Evolutionary conservation across 2,797 vertebrate species (phyloP), one percentile per base, ranked within the genome.

Genomic region (Lutra lutra): DNA sequence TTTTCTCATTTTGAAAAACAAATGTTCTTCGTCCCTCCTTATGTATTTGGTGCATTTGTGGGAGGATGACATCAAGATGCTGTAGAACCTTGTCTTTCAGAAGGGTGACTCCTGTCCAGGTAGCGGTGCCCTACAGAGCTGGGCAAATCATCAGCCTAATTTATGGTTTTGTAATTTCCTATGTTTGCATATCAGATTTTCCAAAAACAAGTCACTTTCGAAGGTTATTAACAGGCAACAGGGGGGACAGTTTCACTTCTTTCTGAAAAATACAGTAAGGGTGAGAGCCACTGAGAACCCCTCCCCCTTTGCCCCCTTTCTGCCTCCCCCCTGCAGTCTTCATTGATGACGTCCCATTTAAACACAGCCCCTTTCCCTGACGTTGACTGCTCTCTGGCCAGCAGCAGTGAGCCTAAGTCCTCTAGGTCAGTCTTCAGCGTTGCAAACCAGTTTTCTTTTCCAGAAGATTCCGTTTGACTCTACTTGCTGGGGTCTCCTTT

Each of bases 391-490:
- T 86, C 82, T 64, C 54, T n/a, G 25, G 29, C 64, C 29, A 29
- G 20, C 14, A 25, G 20, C 32, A 40, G 62, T 15, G 29, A 66
- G 17, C 38, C 27, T 43, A 23, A 83, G 17, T 54, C 46, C 40
- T 64, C 5, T 21, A 64, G 51, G 51, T 79, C 38, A 56, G 29
- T 48, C 62, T 86, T 25, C 43, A 80, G 18, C 27, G 62, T 84
- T 70, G 5, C 12, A 87, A 95, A 85, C 84, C 60, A 18, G 7
- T 91, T 94, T 93, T 82, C 15, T 80, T 86, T n/a, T 89, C 43
- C 58, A 56, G 80, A 64, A 80, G 66, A 90, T 54, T 48, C 60
- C 40, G 14, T 91, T 87, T 5, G 56, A 89, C 62, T 70, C 78
- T 21, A 46, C 29, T 32, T 14, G 5, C 27, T 35, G 68, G 17